These are phyloP conservation scores for Helicorthomorpha holstii DNA, from an alignment of 1,140 invertebrate genomes.

Conservation along the genomic window DNA sequence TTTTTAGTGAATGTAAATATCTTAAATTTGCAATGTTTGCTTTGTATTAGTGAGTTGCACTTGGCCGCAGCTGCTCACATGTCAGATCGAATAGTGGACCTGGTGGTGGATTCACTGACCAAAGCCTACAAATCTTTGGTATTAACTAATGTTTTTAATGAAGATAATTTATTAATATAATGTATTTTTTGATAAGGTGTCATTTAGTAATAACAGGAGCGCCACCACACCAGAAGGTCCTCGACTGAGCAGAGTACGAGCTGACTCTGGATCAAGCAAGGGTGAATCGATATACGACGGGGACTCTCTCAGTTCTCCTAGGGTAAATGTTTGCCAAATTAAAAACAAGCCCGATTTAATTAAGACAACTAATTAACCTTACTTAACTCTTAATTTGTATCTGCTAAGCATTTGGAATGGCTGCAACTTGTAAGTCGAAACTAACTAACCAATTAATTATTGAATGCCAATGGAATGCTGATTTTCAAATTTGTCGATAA, in stretches of 20 bases:
- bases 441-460: neutral
- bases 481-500: no score
- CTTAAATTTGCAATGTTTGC: constrained; percentile 12
- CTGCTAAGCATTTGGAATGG: constrained; percentile 71
- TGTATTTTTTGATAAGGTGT: no score
- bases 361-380: constrained; percentile 9
- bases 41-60: constrained; percentile 49
- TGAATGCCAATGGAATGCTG: no score
- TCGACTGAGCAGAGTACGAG: neutral
- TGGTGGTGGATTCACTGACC: constrained; percentile 61
- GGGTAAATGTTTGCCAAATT: neutral
- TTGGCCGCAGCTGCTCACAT: constrained; percentile 58
- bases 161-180: no score
- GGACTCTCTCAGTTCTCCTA: neutral
- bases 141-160: constrained; percentile 5
- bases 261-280: neutral
- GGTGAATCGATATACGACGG: neutral
- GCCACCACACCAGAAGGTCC: no score
- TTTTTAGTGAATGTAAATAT: constrained; percentile 32
- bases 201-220: no score
- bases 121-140: constrained; percentile 32
- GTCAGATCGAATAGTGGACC: constrained; percentile 62
- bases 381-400: constrained; percentile 8
- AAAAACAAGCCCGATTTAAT: no score
- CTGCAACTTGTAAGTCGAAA: constrained; percentile 72